Percentiles rank a stretch among this genome's conserved stretches.
Evolutionary conservation across 2,113 vertebrate genomes (phyloP).

Genomic region (Macheiramphus alcinus): DNA sequence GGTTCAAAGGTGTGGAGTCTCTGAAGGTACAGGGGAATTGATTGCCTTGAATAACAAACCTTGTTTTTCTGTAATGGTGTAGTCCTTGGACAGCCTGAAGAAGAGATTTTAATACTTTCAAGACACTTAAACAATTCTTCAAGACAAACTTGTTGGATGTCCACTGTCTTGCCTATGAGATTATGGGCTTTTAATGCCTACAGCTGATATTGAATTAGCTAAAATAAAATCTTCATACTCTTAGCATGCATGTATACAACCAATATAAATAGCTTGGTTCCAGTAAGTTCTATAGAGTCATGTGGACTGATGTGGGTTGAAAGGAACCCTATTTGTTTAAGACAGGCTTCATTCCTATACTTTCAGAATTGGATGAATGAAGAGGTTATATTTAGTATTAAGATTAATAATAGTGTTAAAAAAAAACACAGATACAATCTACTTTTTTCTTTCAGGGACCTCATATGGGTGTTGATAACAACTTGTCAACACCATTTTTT

Average conservation of each 20-base stretch:
- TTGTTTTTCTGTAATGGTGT: not conserved
- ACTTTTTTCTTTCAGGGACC: not conserved
- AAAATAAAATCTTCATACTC: not conserved
- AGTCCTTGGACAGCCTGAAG: not conserved
- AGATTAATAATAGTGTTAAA: not conserved
- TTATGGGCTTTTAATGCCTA: not conserved
- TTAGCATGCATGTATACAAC: not conserved
- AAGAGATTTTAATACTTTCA: not conserved
- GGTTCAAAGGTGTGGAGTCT: not conserved
- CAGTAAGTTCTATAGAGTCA: not conserved
- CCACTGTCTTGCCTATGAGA: not conserved
- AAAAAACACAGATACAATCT: not conserved
- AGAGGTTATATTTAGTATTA: not conserved
- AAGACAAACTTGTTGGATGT: not conserved
- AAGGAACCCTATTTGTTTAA: not conserved
- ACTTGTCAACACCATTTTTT: not conserved
- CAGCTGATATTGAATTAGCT: not conserved
- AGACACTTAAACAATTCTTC: not conserved
- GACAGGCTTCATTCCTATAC: not conserved
- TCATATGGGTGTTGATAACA: not conserved
- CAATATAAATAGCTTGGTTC: not conserved
- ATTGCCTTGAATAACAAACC: not conserved
- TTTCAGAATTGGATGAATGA: not conserved
- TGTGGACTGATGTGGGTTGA: not conserved
- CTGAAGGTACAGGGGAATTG: not conserved